Percentiles rank a stretch among this genome's conserved stretches.
Conservation (phyloP, 2,888 invertebrate genomes). For the Acanthosepion pharaonis region DNA sequence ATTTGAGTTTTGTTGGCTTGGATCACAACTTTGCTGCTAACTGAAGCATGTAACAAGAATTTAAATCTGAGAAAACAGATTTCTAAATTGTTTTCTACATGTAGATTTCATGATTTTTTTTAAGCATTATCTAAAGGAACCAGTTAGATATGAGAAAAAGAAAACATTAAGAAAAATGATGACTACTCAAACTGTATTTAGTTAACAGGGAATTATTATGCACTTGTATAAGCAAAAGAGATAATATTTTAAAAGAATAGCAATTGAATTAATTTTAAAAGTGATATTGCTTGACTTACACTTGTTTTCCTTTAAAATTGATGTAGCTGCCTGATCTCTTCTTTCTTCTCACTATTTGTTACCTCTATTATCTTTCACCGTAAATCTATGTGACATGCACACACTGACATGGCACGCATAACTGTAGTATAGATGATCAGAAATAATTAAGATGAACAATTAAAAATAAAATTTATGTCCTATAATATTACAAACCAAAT, state of each 20-base stretch:
- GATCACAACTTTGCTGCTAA: no score
- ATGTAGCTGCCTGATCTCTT: not conserved
- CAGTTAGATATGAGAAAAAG: not conserved
- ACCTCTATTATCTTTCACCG: not conserved
- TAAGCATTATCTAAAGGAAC: no score
- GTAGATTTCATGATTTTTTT: no score
- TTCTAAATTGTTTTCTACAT: no score
- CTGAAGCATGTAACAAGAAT: no score
- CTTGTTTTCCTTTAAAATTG: not conserved
- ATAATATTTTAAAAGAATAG: not conserved
- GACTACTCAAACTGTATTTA: not conserved
- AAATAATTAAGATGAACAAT: not conserved
- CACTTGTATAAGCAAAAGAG: not conserved
- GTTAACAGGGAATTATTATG: not conserved
- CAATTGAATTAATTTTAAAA: not conserved
- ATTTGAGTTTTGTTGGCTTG: no score
- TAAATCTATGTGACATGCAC: not conserved
- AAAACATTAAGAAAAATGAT: not conserved
- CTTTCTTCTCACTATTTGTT: not conserved
- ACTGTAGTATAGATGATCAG: not conserved
- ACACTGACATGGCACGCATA: not conserved
- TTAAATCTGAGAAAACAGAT: no score
- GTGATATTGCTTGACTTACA: not conserved
- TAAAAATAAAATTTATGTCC: not conserved
- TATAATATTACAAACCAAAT: not conserved